phyloP scores from a whole-genome alignment of 2,113 vertebrate genomes.

The Sus scrofa region DNA sequence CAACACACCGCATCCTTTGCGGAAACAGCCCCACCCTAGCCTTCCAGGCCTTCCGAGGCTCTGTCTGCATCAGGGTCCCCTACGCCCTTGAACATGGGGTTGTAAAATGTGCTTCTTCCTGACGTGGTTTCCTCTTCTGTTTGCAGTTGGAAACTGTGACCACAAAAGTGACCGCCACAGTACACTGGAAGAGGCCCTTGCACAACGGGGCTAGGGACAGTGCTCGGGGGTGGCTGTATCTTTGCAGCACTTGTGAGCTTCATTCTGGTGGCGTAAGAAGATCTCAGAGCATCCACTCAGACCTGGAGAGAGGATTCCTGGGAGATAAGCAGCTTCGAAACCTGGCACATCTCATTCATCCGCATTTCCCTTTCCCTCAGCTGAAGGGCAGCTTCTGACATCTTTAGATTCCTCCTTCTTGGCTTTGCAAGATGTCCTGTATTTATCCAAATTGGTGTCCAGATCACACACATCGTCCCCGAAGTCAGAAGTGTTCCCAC shows the following conservation, averaged over 20 bases:
- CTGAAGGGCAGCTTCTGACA: not conserved
- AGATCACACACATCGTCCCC: not conserved
- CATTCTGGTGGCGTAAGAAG: not conserved
- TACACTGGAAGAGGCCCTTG: conserved; percentile 43
- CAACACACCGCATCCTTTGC: not conserved
- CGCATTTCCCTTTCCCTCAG: not conserved
- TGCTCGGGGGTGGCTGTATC: not conserved
- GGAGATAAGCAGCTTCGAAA: not conserved
- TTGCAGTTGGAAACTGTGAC: conserved; percentile 76
- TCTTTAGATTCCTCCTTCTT: not conserved
- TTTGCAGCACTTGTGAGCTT: not conserved
- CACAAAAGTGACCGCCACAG: conserved; percentile 39
- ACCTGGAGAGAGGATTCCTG: not conserved
- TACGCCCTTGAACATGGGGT: not conserved
- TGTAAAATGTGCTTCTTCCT: not conserved
- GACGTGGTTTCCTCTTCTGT: conserved; percentile 61
- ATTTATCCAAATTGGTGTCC: not conserved
- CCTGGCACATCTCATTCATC: not conserved
- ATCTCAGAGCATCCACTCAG: not conserved
- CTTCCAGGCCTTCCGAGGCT: not conserved
- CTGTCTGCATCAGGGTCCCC: fast-evolving
- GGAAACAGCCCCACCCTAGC: not conserved
- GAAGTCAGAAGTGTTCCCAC: not conserved
- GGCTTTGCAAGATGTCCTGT: not conserved
- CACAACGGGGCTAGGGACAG: not conserved